Conservation (phyloP, 23 tunicate species). For the Halocynthia aurantium region DNA sequence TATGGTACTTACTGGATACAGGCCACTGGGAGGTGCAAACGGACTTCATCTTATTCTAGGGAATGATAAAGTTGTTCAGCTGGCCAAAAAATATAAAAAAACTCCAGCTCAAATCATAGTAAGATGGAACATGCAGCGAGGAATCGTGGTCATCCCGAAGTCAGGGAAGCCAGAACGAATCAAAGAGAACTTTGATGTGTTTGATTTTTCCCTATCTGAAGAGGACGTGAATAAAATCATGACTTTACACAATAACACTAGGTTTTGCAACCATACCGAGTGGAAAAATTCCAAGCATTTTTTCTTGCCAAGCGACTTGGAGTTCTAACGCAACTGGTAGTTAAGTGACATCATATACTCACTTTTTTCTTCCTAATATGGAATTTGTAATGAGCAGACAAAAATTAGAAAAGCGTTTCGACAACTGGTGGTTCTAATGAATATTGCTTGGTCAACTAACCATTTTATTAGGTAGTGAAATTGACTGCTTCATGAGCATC, state of each 20-base stretch:
- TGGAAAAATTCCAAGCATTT: constrained; percentile 1
- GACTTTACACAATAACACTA: constrained; percentile 9
- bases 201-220: constrained; percentile 49
- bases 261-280: not conserved
- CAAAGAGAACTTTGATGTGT: constrained; percentile 35
- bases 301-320: too few species aligned
- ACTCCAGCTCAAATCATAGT: constrained; percentile 63
- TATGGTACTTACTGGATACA: constrained; percentile 39
- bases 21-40: constrained; percentile 65
- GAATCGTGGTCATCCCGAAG: constrained; percentile 42
- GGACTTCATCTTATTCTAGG: constrained; percentile 20
- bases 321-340: too few species aligned
- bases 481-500: too few species aligned
- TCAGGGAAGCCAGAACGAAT: constrained; percentile 41
- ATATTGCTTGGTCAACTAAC: too few species aligned
- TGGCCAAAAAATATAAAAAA: constrained; percentile 46
- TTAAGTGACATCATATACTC: too few species aligned
- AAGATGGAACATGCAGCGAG: constrained; percentile 61
- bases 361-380: too few species aligned
- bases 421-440: too few species aligned
- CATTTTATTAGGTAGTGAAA: too few species aligned
- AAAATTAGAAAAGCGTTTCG: too few species aligned
- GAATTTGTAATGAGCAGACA: too few species aligned
- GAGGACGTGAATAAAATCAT: constrained; percentile 4
- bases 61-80: constrained; percentile 26